Conservation (phyloP, 2,113 vertebrate species). For the Hymenochirus boettgeri region DNA sequence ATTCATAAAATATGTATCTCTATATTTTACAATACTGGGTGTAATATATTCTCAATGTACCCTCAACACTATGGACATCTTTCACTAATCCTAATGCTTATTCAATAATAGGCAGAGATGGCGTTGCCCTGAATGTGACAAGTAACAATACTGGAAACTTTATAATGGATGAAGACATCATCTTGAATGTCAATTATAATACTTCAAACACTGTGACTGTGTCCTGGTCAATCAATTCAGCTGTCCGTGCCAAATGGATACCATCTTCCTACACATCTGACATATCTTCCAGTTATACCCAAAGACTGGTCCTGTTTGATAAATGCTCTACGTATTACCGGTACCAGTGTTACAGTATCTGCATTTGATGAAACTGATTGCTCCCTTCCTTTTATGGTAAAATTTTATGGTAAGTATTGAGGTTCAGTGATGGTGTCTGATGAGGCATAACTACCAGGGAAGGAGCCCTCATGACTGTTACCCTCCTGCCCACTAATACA, state of each 20-base stretch:
- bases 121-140: background rate
- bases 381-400: background rate
- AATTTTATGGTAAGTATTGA: slow-evolving; percentile 23
- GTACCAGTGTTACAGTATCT: background rate
- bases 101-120: background rate
- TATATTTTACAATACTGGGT: too few relatives aligned
- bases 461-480: too few relatives aligned
- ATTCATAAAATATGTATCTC: too few relatives aligned
- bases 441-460: too few relatives aligned
- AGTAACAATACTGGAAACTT: background rate
- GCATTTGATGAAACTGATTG: fast-evolving
- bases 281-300: fast-evolving
- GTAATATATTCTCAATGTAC: too few relatives aligned
- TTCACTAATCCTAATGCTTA: too few relatives aligned
- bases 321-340: background rate
- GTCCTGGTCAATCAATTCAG: background rate
- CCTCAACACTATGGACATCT: too few relatives aligned
- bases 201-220: background rate
- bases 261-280: background rate
- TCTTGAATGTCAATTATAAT: background rate
- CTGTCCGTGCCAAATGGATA: background rate
- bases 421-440: too few relatives aligned
- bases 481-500: too few relatives aligned
- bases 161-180: background rate
- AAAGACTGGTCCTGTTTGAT: background rate